These are phyloP conservation scores for Caradrina clavipalpis DNA, from an alignment of 2,888 invertebrate genomes.

Conservation along the genomic window DNA sequence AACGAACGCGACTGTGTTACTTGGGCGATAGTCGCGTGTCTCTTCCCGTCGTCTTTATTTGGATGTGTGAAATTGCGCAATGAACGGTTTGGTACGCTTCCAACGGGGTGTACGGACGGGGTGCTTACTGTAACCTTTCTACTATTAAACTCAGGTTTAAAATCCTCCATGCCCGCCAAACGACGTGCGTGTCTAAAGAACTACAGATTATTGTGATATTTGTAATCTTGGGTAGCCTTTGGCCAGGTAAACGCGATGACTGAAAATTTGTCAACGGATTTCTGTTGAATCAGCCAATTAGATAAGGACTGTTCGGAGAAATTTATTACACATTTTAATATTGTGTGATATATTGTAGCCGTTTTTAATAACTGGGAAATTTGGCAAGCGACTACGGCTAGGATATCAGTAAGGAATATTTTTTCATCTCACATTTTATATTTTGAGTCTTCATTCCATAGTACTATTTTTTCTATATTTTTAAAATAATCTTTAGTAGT, in stretches of 20 bases:
- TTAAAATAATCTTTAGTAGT: no score
- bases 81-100: background rate
- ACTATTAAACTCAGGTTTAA: background rate
- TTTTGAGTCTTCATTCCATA: no score
- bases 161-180: background rate
- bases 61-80: background rate
- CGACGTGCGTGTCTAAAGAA: background rate
- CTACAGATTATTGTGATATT: slow-evolving; percentile 1
- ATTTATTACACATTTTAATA: slow-evolving; percentile 6
- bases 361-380: background rate
- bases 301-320: slow-evolving; percentile 21
- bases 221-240: background rate
- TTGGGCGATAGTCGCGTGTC: no score
- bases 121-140: background rate
- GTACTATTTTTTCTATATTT: no score
- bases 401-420: no score
- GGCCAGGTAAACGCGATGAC: slow-evolving; percentile 12
- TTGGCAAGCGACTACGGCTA: no score
- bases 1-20: slow-evolving; percentile 2
- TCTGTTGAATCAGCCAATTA: slow-evolving; percentile 9
- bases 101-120: background rate
- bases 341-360: background rate
- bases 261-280: background rate
- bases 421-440: no score
- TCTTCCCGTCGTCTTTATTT: background rate